Conservation (phyloP, 2,113 vertebrate species). For the Mus musculus region GRCm39 chr6:92717501-92718000, state of each 20-base stretch:
- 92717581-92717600: neutral
- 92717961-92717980: neutral
- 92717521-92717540: neutral
- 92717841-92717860: neutral
- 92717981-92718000: no score
- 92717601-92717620: neutral
- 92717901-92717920: neutral
- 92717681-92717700: neutral
- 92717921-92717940: neutral
- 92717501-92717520: neutral
- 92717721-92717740: neutral
- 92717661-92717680: neutral
- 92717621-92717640: no score
- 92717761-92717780: rapidly evolving
- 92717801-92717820: neutral
- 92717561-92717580: neutral
- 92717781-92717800: no score
- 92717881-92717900: neutral
- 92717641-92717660: neutral
- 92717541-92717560: neutral
- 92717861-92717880: neutral
- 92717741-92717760: rapidly evolving
- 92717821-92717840: neutral
- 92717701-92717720: neutral
- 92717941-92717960: neutral